Conservation (phyloP, 2,888 invertebrate genomes). For the Hoplodrina blanda region DNA sequence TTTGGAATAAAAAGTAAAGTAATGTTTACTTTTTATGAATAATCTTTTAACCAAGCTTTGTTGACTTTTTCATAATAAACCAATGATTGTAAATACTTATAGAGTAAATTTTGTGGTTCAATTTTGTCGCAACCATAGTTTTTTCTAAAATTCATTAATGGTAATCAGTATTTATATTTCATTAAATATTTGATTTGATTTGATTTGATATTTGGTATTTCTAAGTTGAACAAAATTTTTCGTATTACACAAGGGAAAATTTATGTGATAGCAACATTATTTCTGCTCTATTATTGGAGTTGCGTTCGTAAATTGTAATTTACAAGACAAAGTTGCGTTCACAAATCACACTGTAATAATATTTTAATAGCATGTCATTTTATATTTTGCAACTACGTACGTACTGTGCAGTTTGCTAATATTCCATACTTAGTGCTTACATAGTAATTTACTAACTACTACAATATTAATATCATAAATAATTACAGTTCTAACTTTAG, state of each 20-base stretch:
- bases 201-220: not conserved
- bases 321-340: conserved; percentile 44
- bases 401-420: conserved; percentile 7
- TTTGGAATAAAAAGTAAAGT: too few relatives aligned
- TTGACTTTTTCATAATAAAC: too few relatives aligned
- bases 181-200: too few relatives aligned
- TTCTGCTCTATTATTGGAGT: conserved; percentile 15
- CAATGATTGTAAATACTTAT: too few relatives aligned
- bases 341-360: conserved; percentile 17
- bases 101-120: not conserved
- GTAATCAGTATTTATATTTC: not conserved
- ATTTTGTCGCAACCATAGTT: not conserved
- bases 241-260: not conserved
- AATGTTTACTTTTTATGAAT: not conserved
- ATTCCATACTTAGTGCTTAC: conserved; percentile 12
- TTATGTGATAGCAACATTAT: conserved; percentile 31
- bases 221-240: not conserved
- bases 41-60: too few relatives aligned
- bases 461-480: conserved; percentile 6
- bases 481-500: conserved; percentile 1
- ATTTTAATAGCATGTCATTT: conserved; percentile 30
- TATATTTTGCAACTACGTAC: conserved; percentile 23
- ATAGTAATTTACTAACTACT: conserved; percentile 17
- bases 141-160: too few relatives aligned
- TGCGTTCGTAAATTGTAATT: conserved; percentile 52